Percentiles rank a stretch among this genome's conserved stretches.
phyloP scores from a whole-genome alignment of 1,140 invertebrate genomes.

The Phocides pigmalion region DNA sequence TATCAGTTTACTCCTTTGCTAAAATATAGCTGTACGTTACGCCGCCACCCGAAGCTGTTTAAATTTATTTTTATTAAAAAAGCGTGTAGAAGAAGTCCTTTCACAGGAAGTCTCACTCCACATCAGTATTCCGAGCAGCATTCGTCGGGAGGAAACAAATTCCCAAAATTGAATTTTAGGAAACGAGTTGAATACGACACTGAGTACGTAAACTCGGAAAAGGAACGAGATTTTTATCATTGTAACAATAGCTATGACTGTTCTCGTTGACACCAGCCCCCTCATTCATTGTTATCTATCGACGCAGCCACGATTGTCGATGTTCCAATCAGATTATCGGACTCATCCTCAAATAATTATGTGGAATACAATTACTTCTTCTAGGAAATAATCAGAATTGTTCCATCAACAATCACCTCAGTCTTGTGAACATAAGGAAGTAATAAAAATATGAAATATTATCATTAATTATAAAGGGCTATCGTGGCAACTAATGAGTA shows the following conservation, averaged over 20 bases:
- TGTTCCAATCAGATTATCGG: slow-evolving; percentile 1
- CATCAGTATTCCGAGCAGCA: slow-evolving; percentile 78
- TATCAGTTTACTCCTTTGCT: background rate
- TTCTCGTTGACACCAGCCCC: slow-evolving; percentile 31
- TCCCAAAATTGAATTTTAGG: slow-evolving; percentile 83
- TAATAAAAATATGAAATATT: background rate
- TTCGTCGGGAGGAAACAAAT: slow-evolving; percentile 80
- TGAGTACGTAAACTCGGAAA: slow-evolving; percentile 75
- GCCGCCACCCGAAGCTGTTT: slow-evolving; percentile 15
- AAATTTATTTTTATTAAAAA: slow-evolving; percentile 40
- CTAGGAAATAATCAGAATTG: background rate
- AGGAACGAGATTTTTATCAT: slow-evolving; percentile 79
- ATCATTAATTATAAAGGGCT: no score
- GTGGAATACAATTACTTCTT: slow-evolving; percentile 12
- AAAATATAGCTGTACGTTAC: slow-evolving; percentile 7
- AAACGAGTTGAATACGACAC: slow-evolving; percentile 82
- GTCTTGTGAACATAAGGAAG: background rate
- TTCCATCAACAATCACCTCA: background rate
- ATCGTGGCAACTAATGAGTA: no score
- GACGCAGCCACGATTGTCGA: background rate
- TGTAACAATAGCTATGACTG: slow-evolving; percentile 65
- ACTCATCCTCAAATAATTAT: slow-evolving; percentile 14
- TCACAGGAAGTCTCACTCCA: slow-evolving; percentile 53
- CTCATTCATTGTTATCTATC: background rate
- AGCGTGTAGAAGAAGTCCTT: slow-evolving; percentile 48